Conservation (phyloP, 2,888 invertebrate genomes). For the Spodoptera littoralis region DNA sequence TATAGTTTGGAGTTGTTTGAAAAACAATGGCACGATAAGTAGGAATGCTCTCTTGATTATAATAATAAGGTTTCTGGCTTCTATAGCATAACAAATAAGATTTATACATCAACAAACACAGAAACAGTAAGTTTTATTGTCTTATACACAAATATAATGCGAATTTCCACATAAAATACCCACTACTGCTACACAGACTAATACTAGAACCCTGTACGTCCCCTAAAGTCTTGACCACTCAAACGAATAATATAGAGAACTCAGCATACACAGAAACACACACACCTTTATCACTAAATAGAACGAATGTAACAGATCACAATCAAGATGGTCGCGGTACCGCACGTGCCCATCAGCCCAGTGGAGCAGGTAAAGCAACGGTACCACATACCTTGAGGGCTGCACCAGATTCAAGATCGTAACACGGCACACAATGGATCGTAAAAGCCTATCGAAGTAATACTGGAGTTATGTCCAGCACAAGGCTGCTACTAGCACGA, state of each 20-base stretch:
- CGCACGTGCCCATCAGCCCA: conserved; percentile 28
- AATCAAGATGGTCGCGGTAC: conserved; percentile 8
- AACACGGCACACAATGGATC: conserved; percentile 48
- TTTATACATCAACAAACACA: no score
- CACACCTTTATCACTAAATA: not conserved
- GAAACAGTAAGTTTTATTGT: no score
- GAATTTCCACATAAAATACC: no score
- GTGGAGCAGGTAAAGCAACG: conserved; percentile 37
- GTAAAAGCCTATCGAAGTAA: conserved; percentile 46
- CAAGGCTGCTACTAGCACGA: conserved; percentile 23
- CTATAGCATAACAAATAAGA: no score
- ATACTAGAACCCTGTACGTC: no score
- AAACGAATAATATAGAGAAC: not conserved
- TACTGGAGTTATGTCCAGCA: conserved; percentile 30
- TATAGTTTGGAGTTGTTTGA: no score
- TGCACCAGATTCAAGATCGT: conserved; percentile 44
- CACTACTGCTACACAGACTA: no score
- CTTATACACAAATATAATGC: no score
- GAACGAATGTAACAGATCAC: conserved; percentile 1
- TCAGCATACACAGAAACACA: not conserved
- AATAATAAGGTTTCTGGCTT: no score
- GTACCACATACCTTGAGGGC: conserved; percentile 46
- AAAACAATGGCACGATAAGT: no score
- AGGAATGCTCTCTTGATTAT: no score
- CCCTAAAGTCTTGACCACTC: no score